Evolutionary conservation across 1,140 invertebrate genomes (phyloP).

Genomic region (Maconellicoccus hirsutus): DNA sequence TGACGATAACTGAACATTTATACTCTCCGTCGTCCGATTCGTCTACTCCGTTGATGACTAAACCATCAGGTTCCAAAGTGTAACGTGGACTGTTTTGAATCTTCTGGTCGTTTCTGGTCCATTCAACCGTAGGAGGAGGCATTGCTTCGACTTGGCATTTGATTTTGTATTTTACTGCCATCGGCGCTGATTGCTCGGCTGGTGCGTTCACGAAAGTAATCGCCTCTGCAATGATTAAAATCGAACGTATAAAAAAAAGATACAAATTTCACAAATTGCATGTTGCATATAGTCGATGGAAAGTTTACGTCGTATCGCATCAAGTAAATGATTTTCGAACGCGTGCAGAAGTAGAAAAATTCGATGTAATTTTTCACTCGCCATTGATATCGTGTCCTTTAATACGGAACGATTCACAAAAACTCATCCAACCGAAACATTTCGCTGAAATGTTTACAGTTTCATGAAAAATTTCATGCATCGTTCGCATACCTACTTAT

Average conservation of each 20-base stretch:
- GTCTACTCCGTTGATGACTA: slow-evolving; percentile 63
- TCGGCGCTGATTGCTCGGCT: slow-evolving; percentile 67
- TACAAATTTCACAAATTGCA: no score
- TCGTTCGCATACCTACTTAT: no score
- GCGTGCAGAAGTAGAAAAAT: no score
- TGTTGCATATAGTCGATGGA: no score
- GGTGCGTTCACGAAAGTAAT: slow-evolving; percentile 77
- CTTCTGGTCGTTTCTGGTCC: slow-evolving; percentile 61
- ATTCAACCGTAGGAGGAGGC: slow-evolving; percentile 69
- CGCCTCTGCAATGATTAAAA: slow-evolving; percentile 50
- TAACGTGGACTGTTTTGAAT: slow-evolving; percentile 50
- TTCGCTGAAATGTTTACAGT: neutral
- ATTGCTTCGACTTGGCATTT: slow-evolving; percentile 73
- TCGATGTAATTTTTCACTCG: no score
- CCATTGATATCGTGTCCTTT: neutral
- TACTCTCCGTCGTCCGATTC: slow-evolving; percentile 74
- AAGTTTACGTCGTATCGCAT: no score
- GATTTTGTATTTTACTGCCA: slow-evolving; percentile 59
- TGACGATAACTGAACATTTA: slow-evolving; percentile 68
- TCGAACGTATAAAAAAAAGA: no score
- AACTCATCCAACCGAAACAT: neutral
- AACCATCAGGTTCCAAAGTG: slow-evolving; percentile 57
- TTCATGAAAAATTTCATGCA: no score
- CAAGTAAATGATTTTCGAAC: no score
- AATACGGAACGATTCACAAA: neutral